Evolutionary conservation across 2,797 vertebrate genomes (phyloP), one percentile per base, ranked within the genome.

Genomic region (Diceros bicornis): DNA sequence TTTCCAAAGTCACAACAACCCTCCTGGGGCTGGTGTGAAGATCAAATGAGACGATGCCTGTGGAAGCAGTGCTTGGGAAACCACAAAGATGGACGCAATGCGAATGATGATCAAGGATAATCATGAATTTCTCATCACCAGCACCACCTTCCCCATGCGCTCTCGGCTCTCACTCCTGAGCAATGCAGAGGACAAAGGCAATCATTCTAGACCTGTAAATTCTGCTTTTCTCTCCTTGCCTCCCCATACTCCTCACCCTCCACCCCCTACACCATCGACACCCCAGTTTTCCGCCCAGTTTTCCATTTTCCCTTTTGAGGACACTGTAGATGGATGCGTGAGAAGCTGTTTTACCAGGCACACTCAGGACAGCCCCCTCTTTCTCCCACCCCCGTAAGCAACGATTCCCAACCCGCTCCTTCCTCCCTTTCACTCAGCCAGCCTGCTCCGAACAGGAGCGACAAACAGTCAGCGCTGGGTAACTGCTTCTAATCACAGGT

Each of bases 401-500:
- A 7, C 0, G 0, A 32, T 64, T 25, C 83, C 61, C 52, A 47
- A 62, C 86, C 44, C 23, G 16, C 32, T 12, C 55, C 75, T 82
- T 44, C 83, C 57, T 71, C 82, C 34, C 77, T 71, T 75, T 78
- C 79, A 20, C 59, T 77, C 81, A 52, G 44, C 87, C 84, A 50
- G 59, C 82, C 78, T 79, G 86, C 93, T 91, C 62, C 37, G 78
- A 93, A 95, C 89, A 90, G 95, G 87, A 96, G 94, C 94, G 96
- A 89, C 68, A 34, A 2, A n/a, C 57, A 81, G 95, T 78, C 94
- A 64, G 77, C 1, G 1, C 91, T 37, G 79, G 96, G 90, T 82
- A 97, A 96, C 97, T 97, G 93, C 95, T 95, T 97, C 97, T 97
- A 95, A 97, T 98, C 94, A 95, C 95, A 97, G 97, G 96, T 94